Evolutionary conservation across 2,888 invertebrate species (phyloP).

Genomic region (Frankliniella fusca): DNA sequence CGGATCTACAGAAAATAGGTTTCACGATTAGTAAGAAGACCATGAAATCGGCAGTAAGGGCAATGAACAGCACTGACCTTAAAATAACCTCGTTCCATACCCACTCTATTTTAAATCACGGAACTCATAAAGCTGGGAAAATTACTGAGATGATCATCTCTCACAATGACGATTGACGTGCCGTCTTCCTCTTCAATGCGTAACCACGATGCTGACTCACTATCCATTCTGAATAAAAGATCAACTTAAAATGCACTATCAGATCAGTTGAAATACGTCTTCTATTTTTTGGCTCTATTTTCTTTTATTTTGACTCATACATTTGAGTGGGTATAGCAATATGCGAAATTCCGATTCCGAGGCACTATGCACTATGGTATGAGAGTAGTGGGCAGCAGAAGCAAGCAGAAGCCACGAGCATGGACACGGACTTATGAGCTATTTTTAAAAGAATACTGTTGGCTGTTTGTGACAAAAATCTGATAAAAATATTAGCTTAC

Average conservation of each 20-base stretch:
- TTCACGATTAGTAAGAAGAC: neutral
- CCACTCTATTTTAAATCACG: neutral
- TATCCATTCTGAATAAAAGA: neutral
- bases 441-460: too few relatives aligned
- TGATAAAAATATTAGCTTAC: too few relatives aligned
- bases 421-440: too few relatives aligned
- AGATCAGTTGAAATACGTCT: neutral
- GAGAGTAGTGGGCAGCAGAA: too few relatives aligned
- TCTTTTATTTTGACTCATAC: too few relatives aligned
- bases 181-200: neutral
- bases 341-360: too few relatives aligned
- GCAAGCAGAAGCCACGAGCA: too few relatives aligned
- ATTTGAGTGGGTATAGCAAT: too few relatives aligned
- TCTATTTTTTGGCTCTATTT: too few relatives aligned
- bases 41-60: neutral
- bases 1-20: neutral
- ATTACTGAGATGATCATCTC: neutral
- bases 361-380: too few relatives aligned
- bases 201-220: neutral
- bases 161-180: neutral
- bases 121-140: neutral
- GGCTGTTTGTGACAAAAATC: too few relatives aligned
- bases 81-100: neutral
- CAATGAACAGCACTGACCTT: neutral
- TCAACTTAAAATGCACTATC: neutral